Evolutionary conservation across 2,888 invertebrate genomes (phyloP), one percentile per base, ranked within the genome.

Genomic region (Phorcus lineatus): DNA sequence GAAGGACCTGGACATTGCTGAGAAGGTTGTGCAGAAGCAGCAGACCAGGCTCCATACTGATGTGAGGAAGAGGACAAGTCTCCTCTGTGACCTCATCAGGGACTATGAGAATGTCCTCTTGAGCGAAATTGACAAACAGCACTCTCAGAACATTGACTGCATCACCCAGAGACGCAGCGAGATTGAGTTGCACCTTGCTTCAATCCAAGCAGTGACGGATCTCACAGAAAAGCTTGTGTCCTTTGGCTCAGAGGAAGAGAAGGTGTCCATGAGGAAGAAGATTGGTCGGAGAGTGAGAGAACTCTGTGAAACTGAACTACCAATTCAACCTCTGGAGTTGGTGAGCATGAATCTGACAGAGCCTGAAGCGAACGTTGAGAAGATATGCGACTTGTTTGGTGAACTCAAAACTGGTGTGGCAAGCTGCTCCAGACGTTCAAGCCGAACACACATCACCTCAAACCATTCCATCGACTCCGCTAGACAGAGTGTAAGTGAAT

Each of bases 171-270:
- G 84, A 53, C 81, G 86, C 16, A 81, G 80, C 19, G 87, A 86
- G 7, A 81, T 88, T 11, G 79, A 87, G n/a, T 86, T 86, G 83
- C 89, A 88, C 78, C 79, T 89, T 16, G 87, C 87, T 1, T 88
- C 89, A 70, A 89, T 91, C 47, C 85, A 84, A 74, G 89, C 88
- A 7, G 89, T 90, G 7, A 87, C 84, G 19, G 88, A 90, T 66
- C 87, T 91, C 77, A 89, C 90, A 0, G 88, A 90, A 57, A 91
- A 89, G 76, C 88, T 91, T 3, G 75, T 89, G 16, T 83, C 86
- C 9, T 91, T 89, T 80, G 90, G 90, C 11, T 89, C 89, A 3
- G 88, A 86, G 79, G 90, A 91, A 66, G 90, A 91, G 78, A 91
- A 91, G 81, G 90, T 91, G 16, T 81, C 86, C n/a, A 83, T 90